Evolutionary conservation across 2,113 vertebrate species (phyloP), one percentile per base, ranked within the genome.

Genomic region (Nesoenas mayeri): DNA sequence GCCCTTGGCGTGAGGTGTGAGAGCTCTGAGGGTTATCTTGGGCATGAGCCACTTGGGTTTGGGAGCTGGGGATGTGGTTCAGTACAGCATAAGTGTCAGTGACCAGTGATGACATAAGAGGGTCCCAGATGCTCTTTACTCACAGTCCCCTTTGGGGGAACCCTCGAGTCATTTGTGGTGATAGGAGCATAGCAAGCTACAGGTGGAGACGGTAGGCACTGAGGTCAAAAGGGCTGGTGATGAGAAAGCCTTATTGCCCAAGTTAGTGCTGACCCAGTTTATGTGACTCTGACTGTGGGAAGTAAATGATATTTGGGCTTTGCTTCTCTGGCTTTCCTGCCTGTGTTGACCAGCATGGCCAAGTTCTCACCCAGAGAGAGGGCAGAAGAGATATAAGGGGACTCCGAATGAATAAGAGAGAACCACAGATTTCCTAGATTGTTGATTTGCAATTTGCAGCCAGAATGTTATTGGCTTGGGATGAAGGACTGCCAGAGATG

Each of bases 381-480:
- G 57, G 74, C 78, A 94, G 78, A 64, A 91, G 53, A 38, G 51
- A 29, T 79, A 44, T 29, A 50, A 85, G 38, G 44, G 57, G 47
- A 56, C 65, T 89, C 73, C 12, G 18, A 25, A 67, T 71, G 58
- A 47, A 10, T 60, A 64, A 0, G 0, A 87, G 42, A 29, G 91
- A 94, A 64, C 29, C 89, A 38, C 48, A 1, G 1, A 88, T 95
- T 95, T 91, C 81, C 61, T 71, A 85, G 89, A 89, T 75, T 80
- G 83, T 96, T 95, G 96, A 78, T 80, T 92, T 81, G 56, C 72
- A 56, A 5, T 94, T 92, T 85, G 74, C 1, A 3, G 42, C 26
- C 82, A 71, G 72, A 61, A 28, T 34, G n/a, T 78, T 85, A 42
- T 14, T 92, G 83, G 60, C 72, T 74, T 0, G 1, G 56, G 88